phyloP scores from a whole-genome alignment of 2,113 vertebrate species.

The Calidris pugnax region DNA sequence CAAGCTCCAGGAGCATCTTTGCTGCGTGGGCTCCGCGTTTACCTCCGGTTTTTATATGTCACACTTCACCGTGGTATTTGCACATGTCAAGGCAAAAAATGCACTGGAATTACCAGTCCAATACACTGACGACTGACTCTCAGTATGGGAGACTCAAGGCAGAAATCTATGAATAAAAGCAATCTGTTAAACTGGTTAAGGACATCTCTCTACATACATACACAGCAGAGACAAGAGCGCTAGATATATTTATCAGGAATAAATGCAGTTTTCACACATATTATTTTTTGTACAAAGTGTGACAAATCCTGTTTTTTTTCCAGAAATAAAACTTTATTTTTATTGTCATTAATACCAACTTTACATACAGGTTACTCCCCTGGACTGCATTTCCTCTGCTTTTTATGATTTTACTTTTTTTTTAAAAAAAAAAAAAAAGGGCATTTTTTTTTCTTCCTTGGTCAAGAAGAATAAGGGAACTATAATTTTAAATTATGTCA shows the following conservation, averaged over 20 bases:
- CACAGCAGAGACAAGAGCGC: neutral
- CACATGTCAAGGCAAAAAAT: neutral
- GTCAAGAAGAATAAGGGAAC: slow-evolving; percentile 43
- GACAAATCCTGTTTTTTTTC: slow-evolving; percentile 48
- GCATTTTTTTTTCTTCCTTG: neutral
- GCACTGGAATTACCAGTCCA: neutral
- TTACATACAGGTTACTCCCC: slow-evolving; percentile 62
- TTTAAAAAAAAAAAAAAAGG: neutral
- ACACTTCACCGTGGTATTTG: neutral
- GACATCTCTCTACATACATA: neutral
- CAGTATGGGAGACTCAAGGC: neutral
- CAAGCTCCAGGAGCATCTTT: neutral
- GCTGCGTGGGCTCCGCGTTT: neutral
- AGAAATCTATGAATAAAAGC: neutral
- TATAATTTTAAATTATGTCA: neutral
- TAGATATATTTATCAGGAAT: neutral
- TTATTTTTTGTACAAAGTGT: slow-evolving; percentile 50
- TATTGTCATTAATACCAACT: slow-evolving; percentile 47
- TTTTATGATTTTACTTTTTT: neutral
- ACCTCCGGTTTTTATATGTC: neutral
- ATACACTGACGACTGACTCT: neutral
- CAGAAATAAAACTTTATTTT: slow-evolving; percentile 75
- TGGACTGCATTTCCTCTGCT: slow-evolving; percentile 48
- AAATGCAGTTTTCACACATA: slow-evolving; percentile 17
- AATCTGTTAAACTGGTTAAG: neutral